Percentiles rank a stretch among this genome's conserved stretches.
Conservation (phyloP, 1,140 invertebrate species). For the Caenorhabditis remanei region DNA sequence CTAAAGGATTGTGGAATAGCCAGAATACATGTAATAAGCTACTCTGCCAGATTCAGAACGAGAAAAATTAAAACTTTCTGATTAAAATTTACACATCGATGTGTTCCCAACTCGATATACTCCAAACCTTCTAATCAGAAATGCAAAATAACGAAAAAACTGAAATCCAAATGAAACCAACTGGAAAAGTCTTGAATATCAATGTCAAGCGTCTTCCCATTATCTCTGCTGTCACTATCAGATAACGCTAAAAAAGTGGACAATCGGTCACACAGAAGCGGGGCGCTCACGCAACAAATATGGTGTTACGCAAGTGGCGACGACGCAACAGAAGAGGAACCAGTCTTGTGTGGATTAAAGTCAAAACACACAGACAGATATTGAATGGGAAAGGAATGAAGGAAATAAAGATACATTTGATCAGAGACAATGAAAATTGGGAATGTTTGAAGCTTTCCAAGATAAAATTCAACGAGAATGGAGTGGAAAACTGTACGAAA, state of each 20-base stretch:
- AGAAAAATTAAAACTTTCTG: too few relatives aligned
- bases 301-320: constrained; percentile 10
- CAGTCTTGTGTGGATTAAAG: constrained; percentile 51
- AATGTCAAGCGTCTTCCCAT: constrained; percentile 61
- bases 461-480: too few relatives aligned
- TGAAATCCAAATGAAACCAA: constrained; percentile 59
- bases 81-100: too few relatives aligned
- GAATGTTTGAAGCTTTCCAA: too few relatives aligned
- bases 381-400: too few relatives aligned
- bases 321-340: neutral
- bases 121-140: constrained; percentile 68
- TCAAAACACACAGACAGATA: constrained; percentile 71
- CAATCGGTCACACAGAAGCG: neutral
- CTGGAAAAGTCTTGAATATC: constrained; percentile 67
- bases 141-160: constrained; percentile 51
- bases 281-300: neutral
- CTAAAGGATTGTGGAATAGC: too few relatives aligned
- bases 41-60: too few relatives aligned
- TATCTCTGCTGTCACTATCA: constrained; percentile 62
- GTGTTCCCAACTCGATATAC: neutral
- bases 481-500: too few relatives aligned
- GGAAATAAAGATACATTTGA: too few relatives aligned
- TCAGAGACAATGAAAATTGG: too few relatives aligned
- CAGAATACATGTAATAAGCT: too few relatives aligned
- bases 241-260: constrained; percentile 66